These are phyloP conservation scores for Drosophila prosaltans DNA, from an alignment of 1,140 invertebrate genomes.

Conservation along the genomic window DNA sequence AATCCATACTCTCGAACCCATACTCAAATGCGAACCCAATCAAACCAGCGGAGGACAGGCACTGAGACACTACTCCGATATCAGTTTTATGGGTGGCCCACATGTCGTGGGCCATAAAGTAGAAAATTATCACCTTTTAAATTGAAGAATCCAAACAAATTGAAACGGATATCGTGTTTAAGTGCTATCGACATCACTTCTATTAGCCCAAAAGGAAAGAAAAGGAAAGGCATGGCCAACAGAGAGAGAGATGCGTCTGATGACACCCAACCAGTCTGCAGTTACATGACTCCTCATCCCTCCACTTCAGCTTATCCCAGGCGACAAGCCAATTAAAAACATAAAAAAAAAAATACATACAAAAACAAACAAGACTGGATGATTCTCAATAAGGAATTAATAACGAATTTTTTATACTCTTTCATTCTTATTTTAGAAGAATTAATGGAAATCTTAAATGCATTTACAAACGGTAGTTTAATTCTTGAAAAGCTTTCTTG, in stretches of 20 bases:
- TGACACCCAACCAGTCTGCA: conserved; percentile 41
- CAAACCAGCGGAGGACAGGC: conserved; percentile 15
- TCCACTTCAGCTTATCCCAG: conserved; percentile 24
- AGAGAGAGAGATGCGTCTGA: conserved; percentile 32
- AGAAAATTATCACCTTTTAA: conserved; percentile 83
- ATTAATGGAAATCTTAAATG: too few relatives aligned
- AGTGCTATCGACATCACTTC: conserved; percentile 83
- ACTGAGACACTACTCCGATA: conserved; percentile 76
- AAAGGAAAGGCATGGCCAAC: not conserved
- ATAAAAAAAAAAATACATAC: conserved; percentile 41
- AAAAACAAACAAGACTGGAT: conserved; percentile 41
- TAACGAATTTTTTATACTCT: not conserved
- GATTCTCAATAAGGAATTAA: not conserved
- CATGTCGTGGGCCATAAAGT: conserved; percentile 83
- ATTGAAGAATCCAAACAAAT: conserved; percentile 83
- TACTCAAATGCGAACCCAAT: conserved; percentile 16
- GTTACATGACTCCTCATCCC: conserved; percentile 70
- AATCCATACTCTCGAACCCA: conserved; percentile 28
- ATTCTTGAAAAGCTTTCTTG: too few relatives aligned
- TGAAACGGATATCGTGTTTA: conserved; percentile 83
- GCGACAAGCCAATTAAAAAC: conserved; percentile 81
- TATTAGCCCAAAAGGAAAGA: conserved; percentile 57
- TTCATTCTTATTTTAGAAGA: not conserved
- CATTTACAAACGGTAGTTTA: too few relatives aligned
- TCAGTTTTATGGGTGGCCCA: conserved; percentile 83